phyloP scores from a whole-genome alignment of 2,113 vertebrate species.

The Mesoclemmys tuberculata region DNA sequence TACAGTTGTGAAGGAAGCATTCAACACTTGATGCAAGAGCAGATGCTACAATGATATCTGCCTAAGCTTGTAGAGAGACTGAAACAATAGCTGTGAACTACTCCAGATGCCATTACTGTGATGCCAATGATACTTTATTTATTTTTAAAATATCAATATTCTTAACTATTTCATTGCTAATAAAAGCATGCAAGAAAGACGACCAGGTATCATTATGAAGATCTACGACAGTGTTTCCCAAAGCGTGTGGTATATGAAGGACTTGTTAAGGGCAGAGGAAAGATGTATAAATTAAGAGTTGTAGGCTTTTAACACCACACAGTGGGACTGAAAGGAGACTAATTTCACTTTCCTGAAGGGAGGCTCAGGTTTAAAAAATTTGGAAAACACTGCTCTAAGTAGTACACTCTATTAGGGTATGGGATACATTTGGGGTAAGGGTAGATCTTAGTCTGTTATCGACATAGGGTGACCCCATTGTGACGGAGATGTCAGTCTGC shows the following conservation, averaged over 20 bases:
- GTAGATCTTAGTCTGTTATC: background rate
- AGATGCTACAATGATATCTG: background rate
- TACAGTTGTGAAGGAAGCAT: background rate
- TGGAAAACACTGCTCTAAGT: background rate
- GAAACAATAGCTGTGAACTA: background rate
- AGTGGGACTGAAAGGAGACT: background rate
- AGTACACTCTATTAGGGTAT: background rate
- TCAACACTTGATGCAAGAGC: background rate
- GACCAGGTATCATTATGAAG: background rate
- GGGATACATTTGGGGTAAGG: background rate
- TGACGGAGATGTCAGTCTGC: background rate
- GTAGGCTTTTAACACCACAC: background rate
- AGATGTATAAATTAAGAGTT: background rate
- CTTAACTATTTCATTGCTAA: background rate
- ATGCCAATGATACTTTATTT: background rate
- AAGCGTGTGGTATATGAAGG: background rate
- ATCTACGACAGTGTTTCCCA: background rate
- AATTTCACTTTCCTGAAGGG: background rate
- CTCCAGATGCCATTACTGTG: background rate
- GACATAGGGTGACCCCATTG: background rate
- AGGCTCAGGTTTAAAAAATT: background rate
- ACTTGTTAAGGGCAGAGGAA: background rate
- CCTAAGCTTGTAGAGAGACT: background rate
- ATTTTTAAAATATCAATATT: background rate
- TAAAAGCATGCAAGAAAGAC: background rate